phyloP scores from a whole-genome alignment of 2,888 invertebrate genomes.

The Phengaris alcon region DNA sequence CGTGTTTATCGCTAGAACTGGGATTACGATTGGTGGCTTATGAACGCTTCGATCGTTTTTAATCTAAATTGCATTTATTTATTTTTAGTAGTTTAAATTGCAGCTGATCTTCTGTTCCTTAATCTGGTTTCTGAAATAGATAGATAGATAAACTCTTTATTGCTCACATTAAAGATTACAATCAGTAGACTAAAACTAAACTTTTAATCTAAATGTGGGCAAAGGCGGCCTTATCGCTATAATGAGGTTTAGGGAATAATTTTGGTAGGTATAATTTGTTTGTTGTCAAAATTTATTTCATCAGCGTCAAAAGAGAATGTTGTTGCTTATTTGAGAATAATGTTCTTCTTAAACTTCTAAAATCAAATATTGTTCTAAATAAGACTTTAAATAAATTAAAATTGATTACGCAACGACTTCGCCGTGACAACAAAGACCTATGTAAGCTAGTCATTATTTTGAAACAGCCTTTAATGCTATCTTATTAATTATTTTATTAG shows the following conservation, averaged over 20 bases:
- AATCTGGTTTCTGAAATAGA: background rate
- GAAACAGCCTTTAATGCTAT: background rate
- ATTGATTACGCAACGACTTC: background rate
- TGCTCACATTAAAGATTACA: too few species aligned
- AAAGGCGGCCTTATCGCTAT: background rate
- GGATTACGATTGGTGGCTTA: conserved; percentile 41
- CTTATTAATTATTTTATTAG: background rate
- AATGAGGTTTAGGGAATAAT: background rate
- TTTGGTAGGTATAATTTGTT: background rate
- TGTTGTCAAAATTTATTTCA: background rate
- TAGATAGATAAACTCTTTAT: too few species aligned
- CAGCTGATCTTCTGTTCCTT: background rate
- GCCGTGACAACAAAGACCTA: conserved; percentile 13
- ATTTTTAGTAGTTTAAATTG: conserved; percentile 13
- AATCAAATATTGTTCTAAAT: background rate
- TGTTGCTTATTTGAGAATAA: background rate
- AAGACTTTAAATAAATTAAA: background rate
- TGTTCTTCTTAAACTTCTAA: background rate
- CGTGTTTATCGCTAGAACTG: conserved; percentile 73
- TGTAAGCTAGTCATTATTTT: background rate
- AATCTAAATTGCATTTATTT: conserved; percentile 29
- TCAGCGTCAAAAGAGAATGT: background rate
- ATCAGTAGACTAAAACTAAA: too few species aligned
- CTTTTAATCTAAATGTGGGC: too few species aligned
- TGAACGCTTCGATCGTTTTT: conserved; percentile 28